Evolutionary conservation across 1,140 invertebrate genomes (phyloP).

Genomic region (Drosophila ercepeae): DNA sequence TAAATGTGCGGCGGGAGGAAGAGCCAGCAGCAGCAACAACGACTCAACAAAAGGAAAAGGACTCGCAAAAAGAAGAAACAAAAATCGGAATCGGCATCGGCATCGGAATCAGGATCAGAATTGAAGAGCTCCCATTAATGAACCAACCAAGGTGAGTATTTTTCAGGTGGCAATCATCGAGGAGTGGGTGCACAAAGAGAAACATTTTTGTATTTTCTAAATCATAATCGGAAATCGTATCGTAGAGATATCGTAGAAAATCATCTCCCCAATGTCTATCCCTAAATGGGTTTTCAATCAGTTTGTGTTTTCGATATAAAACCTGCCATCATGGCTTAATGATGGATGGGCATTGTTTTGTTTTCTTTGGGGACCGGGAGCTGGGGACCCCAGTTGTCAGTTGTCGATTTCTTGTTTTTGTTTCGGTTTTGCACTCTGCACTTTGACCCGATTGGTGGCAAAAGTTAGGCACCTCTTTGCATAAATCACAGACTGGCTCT

Average conservation of each 20-base stretch:
- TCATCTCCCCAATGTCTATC: background rate
- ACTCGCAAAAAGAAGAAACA: conserved; percentile 59
- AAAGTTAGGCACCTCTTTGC: conserved; percentile 47
- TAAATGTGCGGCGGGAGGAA: conserved; percentile 64
- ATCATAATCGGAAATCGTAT: background rate
- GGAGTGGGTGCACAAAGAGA: conserved; percentile 34
- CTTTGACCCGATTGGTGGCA: conserved; percentile 32
- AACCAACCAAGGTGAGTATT: conserved; percentile 53
- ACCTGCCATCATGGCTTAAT: conserved; percentile 26
- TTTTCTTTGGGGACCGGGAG: conserved; percentile 2
- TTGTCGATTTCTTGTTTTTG: conserved; percentile 34
- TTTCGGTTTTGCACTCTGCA: conserved; percentile 48
- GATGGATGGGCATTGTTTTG: conserved; percentile 48
- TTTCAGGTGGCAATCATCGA: conserved; percentile 29
- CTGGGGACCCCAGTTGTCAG: background rate
- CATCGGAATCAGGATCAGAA: conserved; percentile 26
- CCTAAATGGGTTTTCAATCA: background rate
- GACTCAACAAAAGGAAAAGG: conserved; percentile 54
- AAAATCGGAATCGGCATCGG: conserved; percentile 36
- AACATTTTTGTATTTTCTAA: background rate
- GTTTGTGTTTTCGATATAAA: background rate
- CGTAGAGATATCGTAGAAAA: background rate
- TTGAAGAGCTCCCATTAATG: conserved; percentile 50
- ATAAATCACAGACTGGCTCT: conserved; percentile 38
- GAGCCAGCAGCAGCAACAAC: conserved; percentile 46